These are phyloP conservation scores for Agrotis exclamationis DNA, from an alignment of 2,888 invertebrate species.

Conservation along the genomic window DNA sequence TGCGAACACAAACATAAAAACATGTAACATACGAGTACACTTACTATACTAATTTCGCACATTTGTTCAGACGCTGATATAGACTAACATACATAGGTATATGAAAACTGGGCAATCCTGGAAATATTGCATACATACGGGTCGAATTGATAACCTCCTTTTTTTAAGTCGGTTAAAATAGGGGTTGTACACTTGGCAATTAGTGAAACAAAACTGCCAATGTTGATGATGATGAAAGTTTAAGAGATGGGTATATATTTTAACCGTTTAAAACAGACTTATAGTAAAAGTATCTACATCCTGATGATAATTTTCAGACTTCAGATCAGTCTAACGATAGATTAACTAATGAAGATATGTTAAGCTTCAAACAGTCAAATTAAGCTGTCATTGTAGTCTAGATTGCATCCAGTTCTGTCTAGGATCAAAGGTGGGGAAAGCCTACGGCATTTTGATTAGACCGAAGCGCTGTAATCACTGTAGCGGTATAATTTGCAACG, in stretches of 20 bases:
- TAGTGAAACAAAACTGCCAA: no score
- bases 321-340: neutral
- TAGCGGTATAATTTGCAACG: constrained; percentile 27
- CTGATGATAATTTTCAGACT: neutral
- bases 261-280: neutral
- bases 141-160: no score
- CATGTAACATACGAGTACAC: no score
- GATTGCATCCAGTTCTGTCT: constrained; percentile 24
- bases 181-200: no score
- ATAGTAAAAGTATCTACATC: neutral
- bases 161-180: no score
- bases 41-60: no score
- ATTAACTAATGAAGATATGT: neutral
- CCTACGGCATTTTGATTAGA: constrained; percentile 44
- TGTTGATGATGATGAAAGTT: no score
- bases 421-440: constrained; percentile 40
- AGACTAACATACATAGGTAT: no score
- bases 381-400: constrained; percentile 37
- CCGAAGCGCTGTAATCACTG: constrained; percentile 27
- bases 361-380: constrained; percentile 18
- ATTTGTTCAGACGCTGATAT: no score
- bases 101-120: no score
- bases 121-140: no score
- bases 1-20: no score
- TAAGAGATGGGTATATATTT: neutral